Conservation (phyloP, 92 coral and sea anemone species). For the Actinernus sp. region DNA sequence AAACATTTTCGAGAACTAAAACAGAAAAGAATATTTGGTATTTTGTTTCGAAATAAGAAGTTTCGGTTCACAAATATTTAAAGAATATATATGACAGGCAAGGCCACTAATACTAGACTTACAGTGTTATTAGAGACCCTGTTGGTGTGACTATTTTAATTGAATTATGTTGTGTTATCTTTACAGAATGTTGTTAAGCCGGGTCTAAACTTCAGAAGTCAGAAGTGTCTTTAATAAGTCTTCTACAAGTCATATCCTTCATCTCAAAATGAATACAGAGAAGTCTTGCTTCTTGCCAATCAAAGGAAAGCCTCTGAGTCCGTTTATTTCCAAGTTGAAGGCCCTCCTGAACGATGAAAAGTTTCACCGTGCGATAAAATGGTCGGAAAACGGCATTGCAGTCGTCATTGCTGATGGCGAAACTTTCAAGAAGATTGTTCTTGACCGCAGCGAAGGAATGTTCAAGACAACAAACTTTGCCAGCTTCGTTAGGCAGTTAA, state of each 20-base stretch:
- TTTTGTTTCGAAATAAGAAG: no score
- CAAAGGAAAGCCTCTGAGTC: constrained; percentile 96
- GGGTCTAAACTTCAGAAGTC: no score
- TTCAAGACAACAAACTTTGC: constrained; percentile 98
- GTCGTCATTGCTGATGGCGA: constrained; percentile 98
- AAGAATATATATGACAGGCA: no score
- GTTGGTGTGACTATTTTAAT: no score
- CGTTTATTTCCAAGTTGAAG: constrained; percentile 95
- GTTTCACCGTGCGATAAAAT: constrained; percentile 94
- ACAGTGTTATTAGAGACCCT: no score
- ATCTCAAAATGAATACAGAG: constrained; percentile 50
- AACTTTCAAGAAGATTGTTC: constrained; percentile 92
- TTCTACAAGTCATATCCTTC: no score
- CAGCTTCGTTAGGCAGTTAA: constrained; percentile 97
- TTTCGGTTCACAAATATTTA: no score
- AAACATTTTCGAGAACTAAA: constrained; percentile 9
- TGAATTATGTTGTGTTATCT: no score
- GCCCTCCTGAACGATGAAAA: constrained; percentile 93
- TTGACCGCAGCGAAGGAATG: constrained; percentile 98
- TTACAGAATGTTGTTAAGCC: no score
- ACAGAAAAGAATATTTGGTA: no score
- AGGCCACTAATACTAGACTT: no score
- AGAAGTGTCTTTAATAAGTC: no score
- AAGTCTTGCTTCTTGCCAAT: constrained; percentile 49
- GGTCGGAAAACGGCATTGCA: constrained; percentile 96